Percentiles rank a stretch among this genome's conserved stretches.
Evolutionary conservation across 2,888 invertebrate genomes (phyloP).

Genomic region (Ypsolopha sequella): DNA sequence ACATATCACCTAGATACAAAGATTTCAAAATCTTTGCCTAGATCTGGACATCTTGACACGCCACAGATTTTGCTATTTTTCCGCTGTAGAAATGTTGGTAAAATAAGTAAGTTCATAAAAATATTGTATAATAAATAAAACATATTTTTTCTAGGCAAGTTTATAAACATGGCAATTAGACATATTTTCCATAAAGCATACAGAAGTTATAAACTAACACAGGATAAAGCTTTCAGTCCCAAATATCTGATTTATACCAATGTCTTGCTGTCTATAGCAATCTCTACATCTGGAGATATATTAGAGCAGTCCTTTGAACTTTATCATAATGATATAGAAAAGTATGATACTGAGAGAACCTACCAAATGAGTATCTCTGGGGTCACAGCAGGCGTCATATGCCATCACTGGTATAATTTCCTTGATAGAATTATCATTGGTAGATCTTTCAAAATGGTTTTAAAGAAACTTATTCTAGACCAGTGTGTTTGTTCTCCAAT

Average conservation of each 20-base stretch:
- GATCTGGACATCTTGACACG: too few relatives aligned
- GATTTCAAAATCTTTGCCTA: too few relatives aligned
- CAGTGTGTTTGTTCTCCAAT: slow-evolving; percentile 88
- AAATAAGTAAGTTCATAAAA: not conserved
- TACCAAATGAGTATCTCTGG: slow-evolving; percentile 84
- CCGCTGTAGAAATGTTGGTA: too few relatives aligned
- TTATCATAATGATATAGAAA: slow-evolving; percentile 59
- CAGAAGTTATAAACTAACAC: slow-evolving; percentile 27
- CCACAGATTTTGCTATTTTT: too few relatives aligned
- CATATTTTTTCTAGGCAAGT: slow-evolving; percentile 29
- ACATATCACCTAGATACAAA: too few relatives aligned
- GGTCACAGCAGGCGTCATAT: slow-evolving; percentile 80
- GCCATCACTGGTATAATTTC: slow-evolving; percentile 88
- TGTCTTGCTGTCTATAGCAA: slow-evolving; percentile 78
- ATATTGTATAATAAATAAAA: not conserved
- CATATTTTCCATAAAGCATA: slow-evolving; percentile 33
- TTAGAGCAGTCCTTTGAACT: slow-evolving; percentile 86
- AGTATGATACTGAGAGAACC: slow-evolving; percentile 74
- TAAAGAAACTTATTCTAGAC: slow-evolving; percentile 85
- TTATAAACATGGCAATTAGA: slow-evolving; percentile 28
- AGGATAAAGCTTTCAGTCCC: slow-evolving; percentile 61
- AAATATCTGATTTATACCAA: slow-evolving; percentile 85
- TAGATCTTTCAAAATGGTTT: slow-evolving; percentile 71
- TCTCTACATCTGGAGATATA: slow-evolving; percentile 84
- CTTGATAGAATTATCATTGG: slow-evolving; percentile 82